phyloP scores from a whole-genome alignment of 1,140 invertebrate species.

The Charaxes varanes region DNA sequence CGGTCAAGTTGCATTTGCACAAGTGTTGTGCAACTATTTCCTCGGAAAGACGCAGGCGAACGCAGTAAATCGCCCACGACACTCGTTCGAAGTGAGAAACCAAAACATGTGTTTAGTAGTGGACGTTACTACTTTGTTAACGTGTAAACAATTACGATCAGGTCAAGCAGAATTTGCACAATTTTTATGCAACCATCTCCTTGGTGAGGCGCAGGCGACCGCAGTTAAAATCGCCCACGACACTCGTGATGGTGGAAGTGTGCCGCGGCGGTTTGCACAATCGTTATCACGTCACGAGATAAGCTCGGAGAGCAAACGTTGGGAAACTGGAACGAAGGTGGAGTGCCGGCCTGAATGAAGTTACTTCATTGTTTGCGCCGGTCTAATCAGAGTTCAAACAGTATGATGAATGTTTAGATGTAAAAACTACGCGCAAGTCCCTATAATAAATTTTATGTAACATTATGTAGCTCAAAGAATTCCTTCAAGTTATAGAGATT shows the following conservation, averaged over 20 bases:
- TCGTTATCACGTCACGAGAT: conserved; percentile 27
- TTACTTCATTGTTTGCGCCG: conserved; percentile 7
- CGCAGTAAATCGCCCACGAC: no score
- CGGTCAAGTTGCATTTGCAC: no score
- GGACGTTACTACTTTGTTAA: no score
- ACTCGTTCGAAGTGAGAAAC: no score
- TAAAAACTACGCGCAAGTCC: no score
- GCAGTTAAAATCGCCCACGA: conserved; percentile 17
- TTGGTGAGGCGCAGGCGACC: conserved; percentile 3
- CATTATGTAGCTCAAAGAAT: no score
- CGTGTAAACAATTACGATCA: conserved; percentile 10
- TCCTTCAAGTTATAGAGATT: no score
- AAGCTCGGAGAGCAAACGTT: conserved; percentile 26
- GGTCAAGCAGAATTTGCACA: conserved; percentile 10
- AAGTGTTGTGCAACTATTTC: no score
- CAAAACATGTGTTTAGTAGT: no score
- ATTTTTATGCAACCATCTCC: not conserved
- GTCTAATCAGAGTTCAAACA: conserved; percentile 2
- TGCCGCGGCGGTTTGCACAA: conserved; percentile 25
- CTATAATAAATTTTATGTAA: no score
- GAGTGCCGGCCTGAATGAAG: conserved; percentile 7
- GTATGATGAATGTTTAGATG: no score
- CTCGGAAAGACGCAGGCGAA: no score
- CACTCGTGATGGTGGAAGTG: conserved; percentile 5
- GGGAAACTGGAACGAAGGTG: conserved; percentile 30